Evolutionary conservation across 2,113 vertebrate genomes (phyloP), one percentile per base, ranked within the genome.

Genomic region (Columba janthina): DNA sequence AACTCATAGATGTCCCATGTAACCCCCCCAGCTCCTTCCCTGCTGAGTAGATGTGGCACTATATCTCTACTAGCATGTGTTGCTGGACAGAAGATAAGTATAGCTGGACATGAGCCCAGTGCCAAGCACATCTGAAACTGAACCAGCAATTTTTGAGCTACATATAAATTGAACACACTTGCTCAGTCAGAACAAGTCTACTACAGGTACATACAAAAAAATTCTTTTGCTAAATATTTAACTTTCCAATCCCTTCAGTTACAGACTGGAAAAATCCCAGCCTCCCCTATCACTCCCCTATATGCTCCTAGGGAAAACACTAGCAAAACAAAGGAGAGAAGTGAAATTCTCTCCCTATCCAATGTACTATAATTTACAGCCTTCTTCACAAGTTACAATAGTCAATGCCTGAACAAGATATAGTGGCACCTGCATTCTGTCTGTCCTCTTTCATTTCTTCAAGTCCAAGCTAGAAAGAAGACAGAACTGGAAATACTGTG

Each of bases 1-100:
- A 72, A 67, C 24, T 72, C 60, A 31, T 11, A 42, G 16, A 28
- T 32, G 20, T 22, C 6, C 29, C 57, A 42, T 28, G 29, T 29
- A 93, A 66, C 29, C 38, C 34, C 29, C 7, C 25, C 44, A 51
- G 57, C 12, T 87, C 25, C 56, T 84, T 87, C 46, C 24, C 46
- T 46, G 61, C 11, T 53, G n/a, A 46, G 32, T 10, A 40, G 11
- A 36, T 54, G 44, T 56, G 40, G 22, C 24, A 38, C 28, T 54
- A 1, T 20, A 44, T 12, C 31, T 64, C 51, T 65, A 26, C 51
- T 36, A 50, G 44, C n/a, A 54, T 0, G 0, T 5, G 17, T 36
- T 69, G 78, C 38, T n/a, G 38, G 11, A 48, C 19, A 65, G 20
- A 83, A 82, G 31, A 48, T 21, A 72, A 66, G 61, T 38, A n/a